Evolutionary conservation across 1,140 invertebrate genomes (phyloP).

Genomic region (Drosophila yakuba): DNA sequence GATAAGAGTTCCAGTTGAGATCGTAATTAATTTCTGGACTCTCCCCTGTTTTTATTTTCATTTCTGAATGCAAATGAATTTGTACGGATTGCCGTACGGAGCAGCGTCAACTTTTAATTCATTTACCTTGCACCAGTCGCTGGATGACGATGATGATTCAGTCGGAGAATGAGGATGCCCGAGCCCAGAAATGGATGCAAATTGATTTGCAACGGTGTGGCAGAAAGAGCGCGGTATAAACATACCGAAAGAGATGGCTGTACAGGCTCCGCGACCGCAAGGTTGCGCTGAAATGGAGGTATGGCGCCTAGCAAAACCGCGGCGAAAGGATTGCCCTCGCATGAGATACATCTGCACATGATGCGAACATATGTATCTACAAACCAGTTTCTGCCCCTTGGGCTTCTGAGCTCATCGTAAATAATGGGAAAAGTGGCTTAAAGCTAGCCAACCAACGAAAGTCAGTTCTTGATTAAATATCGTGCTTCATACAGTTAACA

Average conservation of each 20-base stretch:
- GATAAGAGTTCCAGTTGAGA: slow-evolving; percentile 58
- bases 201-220: slow-evolving; percentile 49
- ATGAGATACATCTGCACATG: slow-evolving; percentile 8
- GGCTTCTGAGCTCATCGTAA: slow-evolving; percentile 55
- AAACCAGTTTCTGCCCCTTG: slow-evolving; percentile 13
- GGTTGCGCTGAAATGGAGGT: slow-evolving; percentile 21
- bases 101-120: slow-evolving; percentile 55
- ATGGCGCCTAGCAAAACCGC: slow-evolving; percentile 38
- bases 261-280: slow-evolving; percentile 50
- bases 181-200: slow-evolving; percentile 52
- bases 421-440: slow-evolving; percentile 60
- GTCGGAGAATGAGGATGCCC: slow-evolving; percentile 32
- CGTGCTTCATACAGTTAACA: slow-evolving; percentile 7
- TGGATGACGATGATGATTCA: slow-evolving; percentile 49
- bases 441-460: slow-evolving; percentile 8
- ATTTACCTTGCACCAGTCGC: slow-evolving; percentile 43
- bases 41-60: slow-evolving; percentile 16
- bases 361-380: slow-evolving; percentile 11
- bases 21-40: slow-evolving; percentile 71
- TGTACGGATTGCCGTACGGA: slow-evolving; percentile 42
- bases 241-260: slow-evolving; percentile 3
- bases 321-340: slow-evolving; percentile 60
- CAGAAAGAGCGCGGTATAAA: neutral
- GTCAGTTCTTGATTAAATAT: slow-evolving; percentile 37
- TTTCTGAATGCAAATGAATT: slow-evolving; percentile 72